A percentile compares a stretch with the other conserved stretches of the same genome.
Conservation (phyloP, 2,888 invertebrate genomes). For the Horisme vitalbata region DNA sequence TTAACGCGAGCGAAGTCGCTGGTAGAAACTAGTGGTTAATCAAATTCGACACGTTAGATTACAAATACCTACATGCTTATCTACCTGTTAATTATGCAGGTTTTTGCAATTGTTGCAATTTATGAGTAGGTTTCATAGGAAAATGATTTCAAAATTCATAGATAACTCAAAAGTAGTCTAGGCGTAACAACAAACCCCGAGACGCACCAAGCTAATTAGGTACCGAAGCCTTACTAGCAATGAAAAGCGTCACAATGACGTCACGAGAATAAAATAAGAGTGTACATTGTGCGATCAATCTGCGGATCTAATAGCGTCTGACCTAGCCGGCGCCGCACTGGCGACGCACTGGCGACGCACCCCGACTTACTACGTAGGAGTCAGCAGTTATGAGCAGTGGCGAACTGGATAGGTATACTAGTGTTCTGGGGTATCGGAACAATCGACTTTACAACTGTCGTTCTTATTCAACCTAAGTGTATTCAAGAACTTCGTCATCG, state of each 20-base stretch:
- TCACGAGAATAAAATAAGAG: constrained; percentile 48
- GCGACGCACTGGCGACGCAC: constrained; percentile 64
- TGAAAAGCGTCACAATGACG: constrained; percentile 33
- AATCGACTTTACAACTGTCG: not conserved
- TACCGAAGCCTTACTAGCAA: constrained; percentile 54
- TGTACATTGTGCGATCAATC: constrained; percentile 73
- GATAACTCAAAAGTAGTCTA: no score
- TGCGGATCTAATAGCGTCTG: constrained; percentile 71
- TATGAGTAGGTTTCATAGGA: no score
- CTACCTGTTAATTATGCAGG: no score
- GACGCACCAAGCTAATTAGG: constrained; percentile 41
- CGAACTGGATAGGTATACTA: constrained; percentile 10
- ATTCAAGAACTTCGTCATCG: no score
- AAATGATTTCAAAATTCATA: no score
- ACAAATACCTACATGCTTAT: no score
- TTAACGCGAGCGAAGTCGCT: no score
- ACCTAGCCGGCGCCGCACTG: constrained; percentile 72
- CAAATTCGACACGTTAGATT: no score
- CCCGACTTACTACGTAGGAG: constrained; percentile 46
- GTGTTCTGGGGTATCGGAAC: constrained; percentile 12
- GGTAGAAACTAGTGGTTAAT: no score
- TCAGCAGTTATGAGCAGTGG: constrained; percentile 43
- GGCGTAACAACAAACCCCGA: no score
- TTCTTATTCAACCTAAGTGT: not conserved
- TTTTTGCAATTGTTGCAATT: no score